These are phyloP conservation scores for Oostethus manadensis DNA, from an alignment of 2,113 vertebrate species.

Conservation along the genomic window DNA sequence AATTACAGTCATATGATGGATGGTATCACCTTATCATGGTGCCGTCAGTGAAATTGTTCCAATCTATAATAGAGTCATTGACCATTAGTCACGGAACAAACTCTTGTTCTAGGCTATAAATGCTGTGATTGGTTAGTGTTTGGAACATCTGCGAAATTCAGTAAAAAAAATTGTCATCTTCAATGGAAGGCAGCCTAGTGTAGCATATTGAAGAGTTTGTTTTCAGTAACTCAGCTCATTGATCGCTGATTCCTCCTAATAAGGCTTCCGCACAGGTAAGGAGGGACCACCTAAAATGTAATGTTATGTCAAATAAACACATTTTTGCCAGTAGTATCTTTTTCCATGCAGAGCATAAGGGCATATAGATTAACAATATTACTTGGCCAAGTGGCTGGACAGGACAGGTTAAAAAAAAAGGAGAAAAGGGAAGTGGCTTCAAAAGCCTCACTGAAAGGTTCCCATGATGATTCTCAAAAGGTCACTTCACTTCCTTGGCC, in stretches of 20 bases:
- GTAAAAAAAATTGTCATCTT: conserved; percentile 5
- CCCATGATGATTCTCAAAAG: conserved; percentile 63
- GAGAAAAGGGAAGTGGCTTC: conserved; percentile 24
- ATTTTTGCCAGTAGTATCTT: conserved; percentile 14
- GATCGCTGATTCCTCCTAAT: conserved; percentile 21
- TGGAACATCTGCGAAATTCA: conserved; percentile 4
- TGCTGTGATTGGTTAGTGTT: not conserved
- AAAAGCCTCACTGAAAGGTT: conserved; percentile 50
- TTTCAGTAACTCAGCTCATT: conserved; percentile 14
- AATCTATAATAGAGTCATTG: not conserved
- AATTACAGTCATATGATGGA: not conserved
- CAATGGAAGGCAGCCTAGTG: not conserved
- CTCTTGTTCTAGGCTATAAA: not conserved
- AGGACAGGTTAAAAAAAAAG: no score
- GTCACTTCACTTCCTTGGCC: conserved; percentile 50
- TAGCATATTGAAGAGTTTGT: conserved; percentile 18
- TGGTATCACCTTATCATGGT: not conserved
- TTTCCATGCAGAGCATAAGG: no score
- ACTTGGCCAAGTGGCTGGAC: no score
- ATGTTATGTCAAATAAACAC: conserved; percentile 2
- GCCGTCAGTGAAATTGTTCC: not conserved
- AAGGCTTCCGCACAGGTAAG: conserved; percentile 15
- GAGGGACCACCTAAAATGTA: conserved; percentile 20
- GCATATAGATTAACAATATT: no score
- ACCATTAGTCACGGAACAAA: not conserved